Conservation (phyloP, 2,113 vertebrate species). For the Potamarius usumacintae region DNA sequence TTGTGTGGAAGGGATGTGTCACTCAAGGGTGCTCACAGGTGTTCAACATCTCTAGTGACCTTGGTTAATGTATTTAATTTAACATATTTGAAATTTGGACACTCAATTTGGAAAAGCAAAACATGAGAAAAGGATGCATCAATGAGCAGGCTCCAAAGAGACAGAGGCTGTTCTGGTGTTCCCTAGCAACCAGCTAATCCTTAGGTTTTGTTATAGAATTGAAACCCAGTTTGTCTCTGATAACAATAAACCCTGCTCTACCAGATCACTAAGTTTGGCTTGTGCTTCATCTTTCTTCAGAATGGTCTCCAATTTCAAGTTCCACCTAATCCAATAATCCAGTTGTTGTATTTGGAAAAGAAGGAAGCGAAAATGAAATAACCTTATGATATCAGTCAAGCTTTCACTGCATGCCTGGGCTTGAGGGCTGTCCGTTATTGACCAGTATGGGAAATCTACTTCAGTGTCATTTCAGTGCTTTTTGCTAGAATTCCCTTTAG, state of each 20-base stretch:
- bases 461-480: not conserved
- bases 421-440: slow-evolving; percentile 3
- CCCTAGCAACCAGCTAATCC: slow-evolving; percentile 57
- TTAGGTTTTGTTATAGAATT: slow-evolving; percentile 37
- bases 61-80: not conserved
- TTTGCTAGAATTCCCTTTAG: not conserved
- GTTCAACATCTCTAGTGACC: not conserved
- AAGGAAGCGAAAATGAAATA: not conserved
- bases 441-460: slow-evolving; percentile 3
- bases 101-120: not conserved
- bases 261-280: slow-evolving; percentile 16
- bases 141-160: slow-evolving; percentile 28
- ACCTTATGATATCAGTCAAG: slow-evolving; percentile 1
- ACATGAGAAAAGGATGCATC: slow-evolving; percentile 15
- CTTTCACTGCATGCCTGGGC: not conserved
- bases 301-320: not conserved
- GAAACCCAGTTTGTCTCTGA: slow-evolving; percentile 15
- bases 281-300: not conserved
- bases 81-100: slow-evolving; percentile 17
- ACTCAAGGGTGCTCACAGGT: not conserved
- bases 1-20: not conserved
- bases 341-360: not conserved
- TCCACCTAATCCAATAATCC: not conserved
- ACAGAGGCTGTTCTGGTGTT: slow-evolving; percentile 47
- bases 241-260: slow-evolving; percentile 32